Base-by-base conservation (phyloP, 1,140 invertebrate genomes). In the Tetragonula clypearis region DNA sequence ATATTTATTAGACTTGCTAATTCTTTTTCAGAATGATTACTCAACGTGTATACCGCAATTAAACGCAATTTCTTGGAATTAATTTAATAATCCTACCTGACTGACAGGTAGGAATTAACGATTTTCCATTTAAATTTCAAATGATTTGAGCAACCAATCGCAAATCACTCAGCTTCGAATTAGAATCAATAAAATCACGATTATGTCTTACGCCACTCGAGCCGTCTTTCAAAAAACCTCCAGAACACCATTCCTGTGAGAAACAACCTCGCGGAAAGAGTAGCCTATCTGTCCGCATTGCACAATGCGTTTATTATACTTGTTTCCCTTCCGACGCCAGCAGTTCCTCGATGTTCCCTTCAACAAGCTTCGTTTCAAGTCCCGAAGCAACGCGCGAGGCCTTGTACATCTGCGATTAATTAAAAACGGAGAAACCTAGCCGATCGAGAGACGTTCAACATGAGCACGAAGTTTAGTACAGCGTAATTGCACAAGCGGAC, bases 201-300 rank as follows among this genome's bases (percentile, higher is more conserved):
- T 5, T 3, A 62, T 21, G 12, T 1, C 12, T 5, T 21, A 62
- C 60, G 12, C 1, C 60, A 3, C 3, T 62, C 23, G 3, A 23
- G 1, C 1, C 11, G 9, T 12, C 11, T 14, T 1, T n/a, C 21
- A 23, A 23, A 4, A 62, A 4, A 0, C 9, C 21, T 0, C 21
- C 9, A 60, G 9, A 11, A 12, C 12, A 14, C 12, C n/a, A 15
- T 15, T 65, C 23, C 62, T n/a, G 62, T 0, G n/a, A 65, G 14
- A 65, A n/a, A 65, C 26, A 53, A 21, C 14, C 49, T 9, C 35
- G 23, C 2, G n/a, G 23, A 15, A 23, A 6, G 4, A 26, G 4
- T 8, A 15, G 21, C 19, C 19, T 0, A 41, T 41, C 41, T 41
- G 41, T 41, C 5, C 4, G 21, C 35, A 21, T 23, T 19, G 3